A percentile compares a stretch with the other conserved stretches of the same genome.
Evolutionary conservation across 30 jellyfish, hydroid and myxozoan species (phyloP).

Genomic region (Pelagia noctiluca): DNA sequence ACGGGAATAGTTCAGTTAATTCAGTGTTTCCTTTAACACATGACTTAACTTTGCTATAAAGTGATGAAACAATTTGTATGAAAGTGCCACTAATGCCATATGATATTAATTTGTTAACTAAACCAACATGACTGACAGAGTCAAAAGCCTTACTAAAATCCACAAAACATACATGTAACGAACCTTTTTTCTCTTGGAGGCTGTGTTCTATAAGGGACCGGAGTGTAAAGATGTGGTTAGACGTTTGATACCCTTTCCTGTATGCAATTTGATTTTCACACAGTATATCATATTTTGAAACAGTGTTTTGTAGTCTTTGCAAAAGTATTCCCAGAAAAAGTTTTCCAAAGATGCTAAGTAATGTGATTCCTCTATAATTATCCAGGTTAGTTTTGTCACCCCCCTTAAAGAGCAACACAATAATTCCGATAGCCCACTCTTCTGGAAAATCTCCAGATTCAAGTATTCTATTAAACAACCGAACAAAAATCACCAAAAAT

Average conservation of each 20-base stretch:
- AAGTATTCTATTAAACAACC: background rate
- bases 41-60: slow-evolving; percentile 16
- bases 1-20: slow-evolving; percentile 11
- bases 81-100: slow-evolving; percentile 16
- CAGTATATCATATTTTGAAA: no score
- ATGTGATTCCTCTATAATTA: slow-evolving; percentile 20
- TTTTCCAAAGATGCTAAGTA: background rate
- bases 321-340: background rate
- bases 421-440: slow-evolving; percentile 25
- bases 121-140: background rate
- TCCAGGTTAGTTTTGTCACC: slow-evolving; percentile 12
- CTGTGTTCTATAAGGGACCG: slow-evolving; percentile 1
- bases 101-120: background rate
- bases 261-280: background rate
- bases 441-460: slow-evolving; percentile 9
- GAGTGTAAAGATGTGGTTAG: slow-evolving; percentile 18
- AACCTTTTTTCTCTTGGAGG: background rate
- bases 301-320: no score
- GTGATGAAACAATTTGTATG: slow-evolving; percentile 12
- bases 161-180: slow-evolving; percentile 1
- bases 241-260: no score
- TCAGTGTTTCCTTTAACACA: slow-evolving; percentile 14
- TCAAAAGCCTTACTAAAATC: background rate
- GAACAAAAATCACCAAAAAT: background rate
- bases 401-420: slow-evolving; percentile 1